A percentile compares a stretch with the other conserved stretches of the same genome.
phyloP scores from a whole-genome alignment of 2,113 vertebrate genomes.

The Embiotoca jacksoni region DNA sequence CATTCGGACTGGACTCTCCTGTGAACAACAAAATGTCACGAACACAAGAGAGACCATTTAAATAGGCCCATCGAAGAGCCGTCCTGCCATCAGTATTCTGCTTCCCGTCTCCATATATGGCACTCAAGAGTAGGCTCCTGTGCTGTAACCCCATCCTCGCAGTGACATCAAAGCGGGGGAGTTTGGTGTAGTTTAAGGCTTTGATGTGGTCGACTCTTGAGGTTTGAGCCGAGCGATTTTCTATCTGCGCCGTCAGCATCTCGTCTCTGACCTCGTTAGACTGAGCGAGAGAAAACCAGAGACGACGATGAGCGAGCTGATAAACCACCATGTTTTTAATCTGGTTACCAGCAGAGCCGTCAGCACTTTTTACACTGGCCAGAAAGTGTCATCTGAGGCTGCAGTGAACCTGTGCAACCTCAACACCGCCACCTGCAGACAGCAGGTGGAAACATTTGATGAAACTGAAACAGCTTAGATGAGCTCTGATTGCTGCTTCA shows the following conservation, averaged over 20 bases:
- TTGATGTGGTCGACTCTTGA: constrained; percentile 35
- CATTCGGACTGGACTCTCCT: too few species aligned
- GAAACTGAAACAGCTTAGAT: too few species aligned
- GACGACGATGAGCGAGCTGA: background rate
- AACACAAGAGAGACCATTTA: too few species aligned
- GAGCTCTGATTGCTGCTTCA: too few species aligned
- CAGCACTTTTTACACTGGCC: constrained; percentile 24
- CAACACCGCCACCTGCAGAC: background rate
- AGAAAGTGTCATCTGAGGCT: background rate
- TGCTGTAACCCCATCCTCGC: background rate
- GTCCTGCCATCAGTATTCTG: background rate
- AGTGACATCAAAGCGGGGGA: constrained; percentile 12
- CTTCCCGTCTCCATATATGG: constrained; percentile 51
- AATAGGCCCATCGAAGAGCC: constrained; percentile 23
- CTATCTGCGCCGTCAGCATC: constrained; percentile 44
- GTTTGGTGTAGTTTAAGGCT: background rate
- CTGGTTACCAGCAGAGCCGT: constrained; percentile 31
- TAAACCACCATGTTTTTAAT: background rate
- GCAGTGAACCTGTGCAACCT: background rate
- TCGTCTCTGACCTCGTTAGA: constrained; percentile 54
- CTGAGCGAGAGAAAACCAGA: constrained; percentile 6
- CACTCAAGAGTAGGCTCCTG: background rate
- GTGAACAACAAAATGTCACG: too few species aligned
- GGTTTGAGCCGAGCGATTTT: constrained; percentile 31
- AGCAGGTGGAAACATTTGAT: background rate